Evolutionary conservation across 2,113 vertebrate genomes (phyloP).

Genomic region (Himantopus leucocephalus): DNA sequence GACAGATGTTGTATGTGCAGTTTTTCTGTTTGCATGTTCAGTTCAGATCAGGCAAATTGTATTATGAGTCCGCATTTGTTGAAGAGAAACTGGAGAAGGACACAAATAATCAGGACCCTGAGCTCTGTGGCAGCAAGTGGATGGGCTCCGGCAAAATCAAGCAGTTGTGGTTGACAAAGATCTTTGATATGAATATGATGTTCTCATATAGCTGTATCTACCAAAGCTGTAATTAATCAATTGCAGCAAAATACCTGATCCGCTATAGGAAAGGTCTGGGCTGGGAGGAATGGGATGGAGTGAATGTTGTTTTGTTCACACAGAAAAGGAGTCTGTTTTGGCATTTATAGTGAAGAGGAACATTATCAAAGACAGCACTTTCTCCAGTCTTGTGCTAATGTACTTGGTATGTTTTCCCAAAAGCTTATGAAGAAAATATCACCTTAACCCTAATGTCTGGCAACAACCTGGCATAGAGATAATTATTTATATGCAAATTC

Average conservation of each 20-base stretch:
- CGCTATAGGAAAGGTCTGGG: not conserved
- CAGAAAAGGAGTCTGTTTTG: not conserved
- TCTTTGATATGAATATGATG: not conserved
- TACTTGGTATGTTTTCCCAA: not conserved
- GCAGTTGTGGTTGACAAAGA: not conserved
- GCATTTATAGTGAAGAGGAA: not conserved
- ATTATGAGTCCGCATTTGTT: not conserved
- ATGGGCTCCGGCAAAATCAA: not conserved
- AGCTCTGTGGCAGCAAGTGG: not conserved
- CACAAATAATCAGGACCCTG: not conserved
- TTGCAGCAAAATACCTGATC: not conserved
- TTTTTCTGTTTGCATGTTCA: not conserved
- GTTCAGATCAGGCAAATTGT: not conserved
- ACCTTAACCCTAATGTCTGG: not conserved
- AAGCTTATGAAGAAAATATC: not conserved
- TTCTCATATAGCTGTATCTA: not conserved
- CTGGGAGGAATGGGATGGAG: not conserved
- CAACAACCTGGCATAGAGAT: not conserved
- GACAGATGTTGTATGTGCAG: not conserved
- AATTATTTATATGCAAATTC: not conserved
- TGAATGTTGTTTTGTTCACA: not conserved
- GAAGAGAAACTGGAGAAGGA: not conserved
- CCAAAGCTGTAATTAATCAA: not conserved
- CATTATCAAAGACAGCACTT: not conserved
- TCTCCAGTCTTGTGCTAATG: not conserved